A percentile compares a stretch with the other conserved stretches of the same genome.
phyloP scores from a whole-genome alignment of 2,797 vertebrate genomes.

The Antrozous pallidus region DNA sequence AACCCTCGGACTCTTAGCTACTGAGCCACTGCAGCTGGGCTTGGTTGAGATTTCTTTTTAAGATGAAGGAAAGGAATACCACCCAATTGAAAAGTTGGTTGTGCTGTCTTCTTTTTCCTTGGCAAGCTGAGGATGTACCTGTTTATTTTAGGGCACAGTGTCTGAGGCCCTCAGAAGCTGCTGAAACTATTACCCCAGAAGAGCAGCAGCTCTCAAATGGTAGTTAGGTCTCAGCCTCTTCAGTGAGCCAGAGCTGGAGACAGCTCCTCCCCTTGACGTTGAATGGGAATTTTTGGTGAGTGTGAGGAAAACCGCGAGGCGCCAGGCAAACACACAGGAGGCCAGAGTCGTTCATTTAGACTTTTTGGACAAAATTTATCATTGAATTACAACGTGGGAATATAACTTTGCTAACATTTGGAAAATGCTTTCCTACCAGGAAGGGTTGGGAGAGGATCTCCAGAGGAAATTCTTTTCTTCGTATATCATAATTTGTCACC shows the following conservation, averaged over 20 bases:
- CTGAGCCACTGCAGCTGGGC: no score
- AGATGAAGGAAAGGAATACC: background rate
- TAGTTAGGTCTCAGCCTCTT: background rate
- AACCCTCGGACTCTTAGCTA: no score
- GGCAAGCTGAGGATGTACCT: background rate
- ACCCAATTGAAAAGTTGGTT: background rate
- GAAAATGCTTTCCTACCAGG: constrained; percentile 71
- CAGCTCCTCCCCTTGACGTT: background rate
- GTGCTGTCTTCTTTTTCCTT: background rate
- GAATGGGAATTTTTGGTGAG: background rate
- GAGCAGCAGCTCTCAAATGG: no score
- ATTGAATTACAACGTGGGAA: constrained; percentile 55
- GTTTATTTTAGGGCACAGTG: background rate
- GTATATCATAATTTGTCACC: constrained; percentile 76
- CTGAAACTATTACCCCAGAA: background rate
- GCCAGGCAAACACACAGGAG: background rate
- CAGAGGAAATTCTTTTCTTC: constrained; percentile 80
- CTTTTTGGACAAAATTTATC: background rate
- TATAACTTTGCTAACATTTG: constrained; percentile 62
- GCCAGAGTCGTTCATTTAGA: background rate
- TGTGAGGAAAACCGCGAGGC: background rate
- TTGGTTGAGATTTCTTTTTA: background rate
- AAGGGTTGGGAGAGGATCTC: constrained; percentile 44
- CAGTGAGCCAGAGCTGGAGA: background rate
- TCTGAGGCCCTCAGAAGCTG: background rate